Conservation (phyloP, 2,113 vertebrate species). For the Pipa parva region DNA sequence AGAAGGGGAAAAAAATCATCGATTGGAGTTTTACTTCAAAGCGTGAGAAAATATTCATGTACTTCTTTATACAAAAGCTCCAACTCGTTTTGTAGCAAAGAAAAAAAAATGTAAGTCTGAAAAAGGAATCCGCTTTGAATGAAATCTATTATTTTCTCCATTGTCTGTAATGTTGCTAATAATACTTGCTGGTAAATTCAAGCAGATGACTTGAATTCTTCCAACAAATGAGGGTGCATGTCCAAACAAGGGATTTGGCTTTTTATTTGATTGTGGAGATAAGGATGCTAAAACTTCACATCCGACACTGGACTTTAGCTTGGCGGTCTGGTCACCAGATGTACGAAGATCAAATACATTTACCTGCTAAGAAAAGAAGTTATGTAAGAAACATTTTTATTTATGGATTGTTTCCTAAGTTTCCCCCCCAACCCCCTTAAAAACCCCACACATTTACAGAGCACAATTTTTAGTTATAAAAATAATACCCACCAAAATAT, state of each 20-base stretch:
- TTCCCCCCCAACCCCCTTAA: too few species aligned
- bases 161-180: not conserved
- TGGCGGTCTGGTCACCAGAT: slow-evolving; percentile 3
- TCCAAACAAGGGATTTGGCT: not conserved
- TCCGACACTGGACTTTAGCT: not conserved
- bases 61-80: slow-evolving; percentile 5
- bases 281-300: slow-evolving; percentile 5
- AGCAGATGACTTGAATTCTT: not conserved
- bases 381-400: too few species aligned
- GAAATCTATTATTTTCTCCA: not conserved
- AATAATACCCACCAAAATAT: too few species aligned
- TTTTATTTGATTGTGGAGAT: not conserved
- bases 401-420: too few species aligned
- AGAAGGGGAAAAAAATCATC: not conserved
- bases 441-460: too few species aligned
- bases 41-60: not conserved
- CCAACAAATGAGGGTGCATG: not conserved
- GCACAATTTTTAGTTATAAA: too few species aligned
- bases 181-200: not conserved
- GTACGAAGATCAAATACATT: not conserved
- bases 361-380: slow-evolving; percentile 22
- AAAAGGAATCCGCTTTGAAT: slow-evolving; percentile 7
- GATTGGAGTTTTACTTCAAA: slow-evolving; percentile 15
- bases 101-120: not conserved
- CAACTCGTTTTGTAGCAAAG: slow-evolving; percentile 2